A percentile compares a stretch with the other conserved stretches of the same genome.
These are phyloP conservation scores for Rhopalosiphum nymphaeae DNA, from an alignment of 2,888 invertebrate genomes.

Conservation along the genomic window DNA sequence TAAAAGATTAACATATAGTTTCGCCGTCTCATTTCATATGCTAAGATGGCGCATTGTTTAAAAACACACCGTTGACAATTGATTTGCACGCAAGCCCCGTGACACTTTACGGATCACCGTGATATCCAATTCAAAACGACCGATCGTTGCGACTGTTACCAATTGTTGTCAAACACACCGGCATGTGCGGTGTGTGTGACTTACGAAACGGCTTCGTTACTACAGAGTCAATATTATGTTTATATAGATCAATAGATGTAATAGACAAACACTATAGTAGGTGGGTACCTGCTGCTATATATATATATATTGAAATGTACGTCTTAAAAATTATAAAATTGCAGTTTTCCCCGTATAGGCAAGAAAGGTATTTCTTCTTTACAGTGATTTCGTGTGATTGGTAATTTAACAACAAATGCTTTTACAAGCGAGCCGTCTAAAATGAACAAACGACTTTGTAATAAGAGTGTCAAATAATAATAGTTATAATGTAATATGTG, in stretches of 20 bases:
- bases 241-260: neutral
- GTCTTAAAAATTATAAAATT: neutral
- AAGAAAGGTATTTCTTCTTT: neutral
- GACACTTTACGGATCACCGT: constrained; percentile 51
- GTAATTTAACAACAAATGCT: neutral
- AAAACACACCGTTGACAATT: constrained; percentile 31
- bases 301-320: neutral
- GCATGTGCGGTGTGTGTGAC: neutral
- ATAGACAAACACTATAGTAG: neutral
- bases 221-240: neutral
- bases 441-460: neutral
- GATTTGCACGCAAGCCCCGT: constrained; percentile 55
- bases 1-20: constrained; percentile 39
- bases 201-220: constrained; percentile 14
- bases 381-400: neutral
- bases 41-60: constrained; percentile 39
- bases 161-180: constrained; percentile 11
- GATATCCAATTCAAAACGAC: constrained; percentile 18
- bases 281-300: neutral
- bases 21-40: constrained; percentile 6
- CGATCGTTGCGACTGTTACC: constrained; percentile 26
- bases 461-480: neutral
- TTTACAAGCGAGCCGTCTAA: neutral
- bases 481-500: neutral
- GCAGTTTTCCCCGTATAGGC: neutral